phyloP scores from a whole-genome alignment of 1,140 invertebrate genomes.

The Drosophila bipectinata region DNA sequence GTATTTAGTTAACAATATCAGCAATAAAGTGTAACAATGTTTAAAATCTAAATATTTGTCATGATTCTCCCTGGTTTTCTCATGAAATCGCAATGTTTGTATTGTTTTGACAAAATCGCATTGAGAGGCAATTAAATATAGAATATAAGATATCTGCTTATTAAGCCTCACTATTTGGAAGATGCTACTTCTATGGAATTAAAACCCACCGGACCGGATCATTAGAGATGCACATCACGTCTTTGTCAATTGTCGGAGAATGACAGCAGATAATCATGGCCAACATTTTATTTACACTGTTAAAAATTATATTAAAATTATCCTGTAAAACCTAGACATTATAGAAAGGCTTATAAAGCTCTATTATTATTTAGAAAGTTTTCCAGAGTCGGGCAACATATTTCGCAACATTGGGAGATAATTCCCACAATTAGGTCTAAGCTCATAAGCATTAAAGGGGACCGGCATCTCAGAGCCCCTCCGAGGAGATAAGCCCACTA shows the following conservation, averaged over 20 bases:
- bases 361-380: neutral
- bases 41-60: conserved; percentile 31
- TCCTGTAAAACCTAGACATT: too few species aligned
- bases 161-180: conserved; percentile 41
- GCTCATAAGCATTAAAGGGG: conserved; percentile 66
- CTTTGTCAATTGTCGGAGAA: conserved; percentile 12
- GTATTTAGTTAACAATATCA: conserved; percentile 74
- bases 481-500: conserved; percentile 32
- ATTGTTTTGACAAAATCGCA: conserved; percentile 54
- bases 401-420: conserved; percentile 20
- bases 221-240: conserved; percentile 67
- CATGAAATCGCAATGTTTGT: conserved; percentile 36
- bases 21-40: conserved; percentile 72
- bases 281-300: conserved; percentile 13
- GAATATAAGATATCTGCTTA: conserved; percentile 26
- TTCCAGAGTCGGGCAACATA: neutral
- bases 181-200: conserved; percentile 61
- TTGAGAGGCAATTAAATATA: conserved; percentile 54
- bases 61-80: conserved; percentile 37
- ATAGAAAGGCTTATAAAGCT: neutral
- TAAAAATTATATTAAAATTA: neutral
- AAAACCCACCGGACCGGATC: conserved; percentile 67
- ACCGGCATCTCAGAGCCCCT: conserved; percentile 44
- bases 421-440: conserved; percentile 50
- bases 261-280: conserved; percentile 17